Conservation (phyloP, 2,888 invertebrate species). For the Scaptomyza caliginosa region DNA sequence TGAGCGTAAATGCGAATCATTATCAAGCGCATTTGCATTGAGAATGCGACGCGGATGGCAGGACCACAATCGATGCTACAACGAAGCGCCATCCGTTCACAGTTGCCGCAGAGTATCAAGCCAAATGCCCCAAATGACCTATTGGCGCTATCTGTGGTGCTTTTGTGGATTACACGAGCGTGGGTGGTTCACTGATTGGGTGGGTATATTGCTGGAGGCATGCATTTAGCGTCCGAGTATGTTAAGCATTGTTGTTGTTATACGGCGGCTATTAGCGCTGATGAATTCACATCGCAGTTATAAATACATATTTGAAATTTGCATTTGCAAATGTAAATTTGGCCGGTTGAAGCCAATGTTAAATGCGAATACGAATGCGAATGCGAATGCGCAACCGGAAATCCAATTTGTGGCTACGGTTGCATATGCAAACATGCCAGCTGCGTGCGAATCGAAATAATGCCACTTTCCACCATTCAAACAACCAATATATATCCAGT, state of each 20-base stretch:
- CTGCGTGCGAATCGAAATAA: slow-evolving; percentile 27
- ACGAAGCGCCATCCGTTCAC: neutral
- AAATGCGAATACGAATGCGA: no score
- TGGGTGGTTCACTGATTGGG: neutral
- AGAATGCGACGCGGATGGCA: slow-evolving; percentile 15
- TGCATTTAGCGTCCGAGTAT: slow-evolving; percentile 5
- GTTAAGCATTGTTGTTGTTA: slow-evolving; percentile 23
- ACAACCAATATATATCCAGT: neutral
- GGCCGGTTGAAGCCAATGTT: neutral
- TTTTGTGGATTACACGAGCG: slow-evolving; percentile 28
- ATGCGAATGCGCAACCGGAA: slow-evolving; percentile 28
- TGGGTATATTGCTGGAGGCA: neutral
- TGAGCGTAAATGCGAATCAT: slow-evolving; percentile 73
- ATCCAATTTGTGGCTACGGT: slow-evolving; percentile 61
- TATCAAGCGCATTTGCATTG: slow-evolving; percentile 68
- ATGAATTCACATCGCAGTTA: slow-evolving; percentile 59
- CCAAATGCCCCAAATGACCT: slow-evolving; percentile 32
- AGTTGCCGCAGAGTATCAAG: slow-evolving; percentile 37
- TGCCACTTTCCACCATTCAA: slow-evolving; percentile 9
- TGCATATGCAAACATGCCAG: slow-evolving; percentile 29
- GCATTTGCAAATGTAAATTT: slow-evolving; percentile 24
- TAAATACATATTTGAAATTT: slow-evolving; percentile 56
- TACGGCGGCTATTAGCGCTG: slow-evolving; percentile 52
- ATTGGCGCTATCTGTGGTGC: slow-evolving; percentile 45
- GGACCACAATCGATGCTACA: slow-evolving; percentile 23